Evolutionary conservation across 2,113 vertebrate species (phyloP).

Genomic region (Pungitius pungitius): DNA sequence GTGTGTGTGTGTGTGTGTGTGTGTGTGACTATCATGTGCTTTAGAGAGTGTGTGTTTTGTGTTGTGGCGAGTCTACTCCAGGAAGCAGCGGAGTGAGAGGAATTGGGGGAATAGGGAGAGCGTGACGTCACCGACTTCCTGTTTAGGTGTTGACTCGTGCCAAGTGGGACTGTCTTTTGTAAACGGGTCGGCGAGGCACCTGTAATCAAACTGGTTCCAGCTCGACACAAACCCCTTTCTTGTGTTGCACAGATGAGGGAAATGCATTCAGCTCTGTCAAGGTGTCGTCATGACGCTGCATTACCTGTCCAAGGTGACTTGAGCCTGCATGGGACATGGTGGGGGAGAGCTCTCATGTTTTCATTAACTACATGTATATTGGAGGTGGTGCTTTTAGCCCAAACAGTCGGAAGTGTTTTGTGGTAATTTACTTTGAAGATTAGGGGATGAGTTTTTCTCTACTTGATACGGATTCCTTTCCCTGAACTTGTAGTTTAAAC

Average conservation of each 20-base stretch:
- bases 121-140: conserved; percentile 77
- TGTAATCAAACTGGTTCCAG: conserved; percentile 41
- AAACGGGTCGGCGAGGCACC: conserved; percentile 55
- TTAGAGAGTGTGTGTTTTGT: conserved; percentile 29
- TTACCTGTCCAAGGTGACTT: not conserved
- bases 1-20: conserved; percentile 16
- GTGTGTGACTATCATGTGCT: conserved; percentile 52
- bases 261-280: conserved; percentile 7
- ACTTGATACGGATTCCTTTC: not conserved
- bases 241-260: not conserved
- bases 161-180: conserved; percentile 63
- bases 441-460: not conserved
- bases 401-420: too few relatives aligned
- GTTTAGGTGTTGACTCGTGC: conserved; percentile 76
- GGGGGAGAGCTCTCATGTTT: too few relatives aligned
- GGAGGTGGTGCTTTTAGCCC: too few relatives aligned
- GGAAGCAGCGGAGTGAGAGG: conserved; percentile 63
- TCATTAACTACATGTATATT: too few relatives aligned
- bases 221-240: conserved; percentile 3
- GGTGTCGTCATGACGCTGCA: conserved; percentile 17
- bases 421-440: too few relatives aligned
- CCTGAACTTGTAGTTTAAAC: not conserved
- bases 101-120: conserved; percentile 66
- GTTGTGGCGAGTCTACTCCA: conserved; percentile 47
- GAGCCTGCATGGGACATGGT: not conserved